Conservation (phyloP, 2,888 invertebrate genomes). For the Mayetiola destructor region DNA sequence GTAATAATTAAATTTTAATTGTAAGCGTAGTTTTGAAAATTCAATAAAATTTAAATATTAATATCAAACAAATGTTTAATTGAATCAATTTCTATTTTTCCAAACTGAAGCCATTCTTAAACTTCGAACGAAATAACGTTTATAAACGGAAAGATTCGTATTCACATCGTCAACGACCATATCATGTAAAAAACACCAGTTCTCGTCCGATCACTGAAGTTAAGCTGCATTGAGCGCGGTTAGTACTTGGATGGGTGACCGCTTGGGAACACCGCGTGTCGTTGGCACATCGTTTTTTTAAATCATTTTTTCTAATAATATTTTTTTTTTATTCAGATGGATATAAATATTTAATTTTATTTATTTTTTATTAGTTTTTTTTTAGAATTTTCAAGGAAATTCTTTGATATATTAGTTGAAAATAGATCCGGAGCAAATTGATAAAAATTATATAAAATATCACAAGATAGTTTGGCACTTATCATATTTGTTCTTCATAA, state of each 20-base stretch:
- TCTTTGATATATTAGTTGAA: no score
- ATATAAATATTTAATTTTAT: no score
- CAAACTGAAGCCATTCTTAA: neutral
- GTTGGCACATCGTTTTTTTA: no score
- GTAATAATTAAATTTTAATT: neutral
- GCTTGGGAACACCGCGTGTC: constrained; percentile 6
- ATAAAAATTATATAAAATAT: no score
- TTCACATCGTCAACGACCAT: neutral
- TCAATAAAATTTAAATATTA: neutral
- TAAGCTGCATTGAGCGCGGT: constrained; percentile 6
- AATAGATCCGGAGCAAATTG: no score
- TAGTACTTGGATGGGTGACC: constrained; percentile 9
- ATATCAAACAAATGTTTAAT: neutral
- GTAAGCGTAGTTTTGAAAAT: neutral
- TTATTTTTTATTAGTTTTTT: no score
- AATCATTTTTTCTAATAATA: no score
- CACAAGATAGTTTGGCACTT: no score
- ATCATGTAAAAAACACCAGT: constrained; percentile 10
- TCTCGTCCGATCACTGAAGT: constrained; percentile 11
- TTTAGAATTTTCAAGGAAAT: no score
- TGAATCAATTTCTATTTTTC: neutral
- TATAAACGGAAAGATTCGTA: neutral
- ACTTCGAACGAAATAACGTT: neutral
- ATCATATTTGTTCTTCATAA: no score
- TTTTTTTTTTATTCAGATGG: no score